These are phyloP conservation scores for Protaetia brevitarsis DNA, from an alignment of 1,140 invertebrate genomes.

Conservation along the genomic window DNA sequence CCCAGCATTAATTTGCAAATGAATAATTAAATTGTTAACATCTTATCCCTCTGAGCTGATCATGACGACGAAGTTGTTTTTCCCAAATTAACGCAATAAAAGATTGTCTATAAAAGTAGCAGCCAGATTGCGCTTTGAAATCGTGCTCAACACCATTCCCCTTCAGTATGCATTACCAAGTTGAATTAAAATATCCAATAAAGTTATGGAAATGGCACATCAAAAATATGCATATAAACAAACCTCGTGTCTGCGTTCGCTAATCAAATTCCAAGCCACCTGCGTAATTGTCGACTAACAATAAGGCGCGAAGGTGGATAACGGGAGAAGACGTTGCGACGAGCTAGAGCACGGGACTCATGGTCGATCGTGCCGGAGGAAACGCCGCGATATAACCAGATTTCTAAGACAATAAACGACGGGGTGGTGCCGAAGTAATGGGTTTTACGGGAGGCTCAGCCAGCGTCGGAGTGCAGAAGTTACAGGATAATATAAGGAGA, in stretches of 20 bases:
- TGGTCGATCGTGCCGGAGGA: not conserved
- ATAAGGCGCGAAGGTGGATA: not conserved
- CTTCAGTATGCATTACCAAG: not conserved
- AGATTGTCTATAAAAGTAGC: too few species aligned
- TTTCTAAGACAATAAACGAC: not conserved
- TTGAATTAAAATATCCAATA: constrained; percentile 2
- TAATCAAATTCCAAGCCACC: constrained; percentile 13
- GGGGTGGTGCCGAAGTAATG: too few species aligned
- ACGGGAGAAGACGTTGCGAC: not conserved
- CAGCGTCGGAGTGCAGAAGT: not conserved
- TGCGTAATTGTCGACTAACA: constrained; percentile 3
- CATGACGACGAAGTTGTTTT: too few species aligned
- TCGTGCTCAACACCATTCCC: too few species aligned
- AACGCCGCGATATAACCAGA: not conserved
- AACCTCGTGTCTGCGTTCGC: not conserved
- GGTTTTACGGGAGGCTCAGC: not conserved
- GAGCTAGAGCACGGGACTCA: not conserved
- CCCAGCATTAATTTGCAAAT: too few species aligned
- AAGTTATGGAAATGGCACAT: constrained; percentile 7
- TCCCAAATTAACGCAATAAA: too few species aligned
- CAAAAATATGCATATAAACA: constrained; percentile 17
- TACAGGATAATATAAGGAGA: not conserved
- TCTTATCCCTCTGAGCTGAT: too few species aligned
- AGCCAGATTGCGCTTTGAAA: too few species aligned
- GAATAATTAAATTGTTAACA: too few species aligned